Conservation (phyloP, 2,113 vertebrate species). For the Tenebrosternarchus preto region DNA sequence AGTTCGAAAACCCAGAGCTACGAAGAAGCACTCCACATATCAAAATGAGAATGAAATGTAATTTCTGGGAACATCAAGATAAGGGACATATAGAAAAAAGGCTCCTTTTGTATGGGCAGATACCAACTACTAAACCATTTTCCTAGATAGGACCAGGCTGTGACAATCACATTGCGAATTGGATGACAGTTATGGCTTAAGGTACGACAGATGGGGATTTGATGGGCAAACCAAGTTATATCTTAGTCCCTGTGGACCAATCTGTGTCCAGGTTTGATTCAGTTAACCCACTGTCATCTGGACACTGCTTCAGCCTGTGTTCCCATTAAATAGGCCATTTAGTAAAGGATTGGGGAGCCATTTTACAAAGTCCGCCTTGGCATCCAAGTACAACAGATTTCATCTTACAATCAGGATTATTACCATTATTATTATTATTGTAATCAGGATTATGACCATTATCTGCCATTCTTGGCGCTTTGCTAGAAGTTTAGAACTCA, state of each 20-base stretch:
- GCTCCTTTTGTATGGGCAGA: slow-evolving; percentile 42
- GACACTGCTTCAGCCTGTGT: slow-evolving; percentile 10
- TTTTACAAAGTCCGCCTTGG: neutral
- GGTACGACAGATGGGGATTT: slow-evolving; percentile 51
- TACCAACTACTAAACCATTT: slow-evolving; percentile 32
- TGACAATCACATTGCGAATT: slow-evolving; percentile 35
- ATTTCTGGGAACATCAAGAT: slow-evolving; percentile 34
- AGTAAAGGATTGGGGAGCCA: neutral
- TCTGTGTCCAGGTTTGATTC: slow-evolving; percentile 32
- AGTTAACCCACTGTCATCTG: slow-evolving; percentile 30
- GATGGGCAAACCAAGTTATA: slow-evolving; percentile 46
- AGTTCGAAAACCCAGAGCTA: slow-evolving; percentile 3
- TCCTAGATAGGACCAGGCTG: slow-evolving; percentile 19
- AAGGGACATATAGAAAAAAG: slow-evolving; percentile 39
- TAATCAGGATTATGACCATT: neutral
- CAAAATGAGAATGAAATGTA: slow-evolving; percentile 47
- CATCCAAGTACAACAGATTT: neutral
- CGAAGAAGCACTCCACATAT: slow-evolving; percentile 45
- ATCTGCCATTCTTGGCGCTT: neutral
- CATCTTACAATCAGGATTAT: neutral
- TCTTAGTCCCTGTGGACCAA: slow-evolving; percentile 21
- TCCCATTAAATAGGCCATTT: neutral
- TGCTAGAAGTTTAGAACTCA: neutral
- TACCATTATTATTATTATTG: neutral
- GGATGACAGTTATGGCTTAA: slow-evolving; percentile 43